phyloP scores from a whole-genome alignment of 2,888 invertebrate genomes.

The Hydriomena furcata region DNA sequence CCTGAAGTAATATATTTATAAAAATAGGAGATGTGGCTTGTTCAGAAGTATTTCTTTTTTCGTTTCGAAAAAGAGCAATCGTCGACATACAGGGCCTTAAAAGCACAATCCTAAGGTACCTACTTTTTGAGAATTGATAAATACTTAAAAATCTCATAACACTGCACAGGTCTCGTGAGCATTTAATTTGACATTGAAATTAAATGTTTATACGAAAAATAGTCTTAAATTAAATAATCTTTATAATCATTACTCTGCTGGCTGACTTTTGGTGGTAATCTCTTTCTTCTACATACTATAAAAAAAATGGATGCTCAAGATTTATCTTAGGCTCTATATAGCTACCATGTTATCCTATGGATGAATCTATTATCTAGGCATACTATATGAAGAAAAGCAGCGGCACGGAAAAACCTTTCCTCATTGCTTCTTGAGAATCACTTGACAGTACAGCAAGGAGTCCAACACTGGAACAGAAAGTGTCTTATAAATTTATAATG shows the following conservation, averaged over 20 bases:
- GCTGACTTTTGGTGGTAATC: no score
- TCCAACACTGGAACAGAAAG: slow-evolving; percentile 69
- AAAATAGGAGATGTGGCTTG: no score
- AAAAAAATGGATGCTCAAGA: neutral
- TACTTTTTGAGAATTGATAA: slow-evolving; percentile 10
- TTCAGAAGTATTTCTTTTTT: no score
- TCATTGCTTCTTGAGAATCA: slow-evolving; percentile 73
- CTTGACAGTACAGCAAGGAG: slow-evolving; percentile 78
- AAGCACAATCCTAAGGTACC: neutral
- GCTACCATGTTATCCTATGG: slow-evolving; percentile 6
- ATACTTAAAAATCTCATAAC: slow-evolving; percentile 17
- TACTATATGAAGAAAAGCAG: slow-evolving; percentile 17
- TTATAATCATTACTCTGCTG: no score
- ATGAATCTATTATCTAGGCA: neutral
- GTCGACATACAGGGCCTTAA: no score
- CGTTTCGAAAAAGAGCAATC: no score
- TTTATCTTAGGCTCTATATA: slow-evolving; percentile 13
- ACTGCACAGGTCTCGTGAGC: slow-evolving; percentile 1
- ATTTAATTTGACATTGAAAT: neutral
- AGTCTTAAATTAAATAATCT: no score
- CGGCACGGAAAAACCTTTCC: slow-evolving; percentile 26
- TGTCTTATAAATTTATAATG: no score
- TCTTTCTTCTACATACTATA: no score
- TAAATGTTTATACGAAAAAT: no score
- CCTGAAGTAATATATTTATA: no score